A percentile compares a stretch with the other conserved stretches of the same genome.
These are phyloP conservation scores for Micrasema longulum DNA, from an alignment of 1,140 invertebrate genomes.

Conservation along the genomic window DNA sequence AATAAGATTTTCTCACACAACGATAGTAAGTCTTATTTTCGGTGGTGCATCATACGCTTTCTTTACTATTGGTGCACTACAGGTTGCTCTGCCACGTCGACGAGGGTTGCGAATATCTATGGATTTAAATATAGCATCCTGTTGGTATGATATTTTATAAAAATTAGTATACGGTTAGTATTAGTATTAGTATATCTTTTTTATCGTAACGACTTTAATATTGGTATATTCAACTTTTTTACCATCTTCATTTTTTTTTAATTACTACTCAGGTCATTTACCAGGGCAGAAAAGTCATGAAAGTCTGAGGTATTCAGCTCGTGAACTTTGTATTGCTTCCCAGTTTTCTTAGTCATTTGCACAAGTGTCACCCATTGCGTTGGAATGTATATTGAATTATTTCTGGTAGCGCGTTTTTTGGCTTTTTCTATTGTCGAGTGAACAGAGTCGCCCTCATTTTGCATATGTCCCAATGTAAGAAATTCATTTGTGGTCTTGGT, in stretches of 20 bases:
- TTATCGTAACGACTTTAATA: neutral
- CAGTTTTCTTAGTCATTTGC: neutral
- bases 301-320: neutral
- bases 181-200: neutral
- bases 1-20: neutral
- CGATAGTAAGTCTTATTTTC: neutral
- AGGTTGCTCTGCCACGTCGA: neutral
- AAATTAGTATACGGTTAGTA: too few species aligned
- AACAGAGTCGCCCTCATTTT: neutral
- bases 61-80: neutral
- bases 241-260: too few species aligned
- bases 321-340: neutral
- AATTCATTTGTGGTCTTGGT: neutral
- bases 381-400: neutral
- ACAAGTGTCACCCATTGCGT: neutral
- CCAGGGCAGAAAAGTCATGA: neutral
- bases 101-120: neutral
- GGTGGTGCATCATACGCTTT: neutral
- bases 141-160: neutral
- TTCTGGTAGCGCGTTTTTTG: neutral
- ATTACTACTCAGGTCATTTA: neutral
- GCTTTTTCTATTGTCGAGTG: neutral
- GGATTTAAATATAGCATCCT: neutral
- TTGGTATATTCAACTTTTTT: neutral
- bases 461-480: neutral